These are phyloP conservation scores for Zaprionus ornatus DNA, from an alignment of 1,140 invertebrate genomes.

Conservation along the genomic window DNA sequence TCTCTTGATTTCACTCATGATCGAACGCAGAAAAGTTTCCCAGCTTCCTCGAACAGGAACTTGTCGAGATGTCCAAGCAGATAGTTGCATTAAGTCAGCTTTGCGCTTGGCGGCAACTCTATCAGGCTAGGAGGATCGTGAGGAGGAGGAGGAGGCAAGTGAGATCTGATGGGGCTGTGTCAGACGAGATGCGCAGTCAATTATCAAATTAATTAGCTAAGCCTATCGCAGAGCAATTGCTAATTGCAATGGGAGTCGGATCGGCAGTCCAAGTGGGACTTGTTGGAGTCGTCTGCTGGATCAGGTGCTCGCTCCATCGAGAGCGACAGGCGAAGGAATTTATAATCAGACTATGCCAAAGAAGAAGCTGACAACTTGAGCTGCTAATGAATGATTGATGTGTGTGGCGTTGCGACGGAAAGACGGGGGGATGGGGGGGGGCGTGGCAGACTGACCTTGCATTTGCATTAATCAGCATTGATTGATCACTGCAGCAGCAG, in stretches of 20 bases:
- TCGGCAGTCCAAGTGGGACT: constrained; percentile 16
- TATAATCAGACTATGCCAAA: constrained; percentile 56
- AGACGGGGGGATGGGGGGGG: not conserved
- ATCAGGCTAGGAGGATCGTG: not conserved
- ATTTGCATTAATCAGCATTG: constrained; percentile 82
- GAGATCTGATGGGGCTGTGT: constrained; percentile 37
- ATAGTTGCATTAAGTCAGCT: constrained; percentile 13
- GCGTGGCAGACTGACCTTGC: constrained; percentile 67
- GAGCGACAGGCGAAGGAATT: constrained; percentile 39
- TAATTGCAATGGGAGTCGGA: constrained; percentile 49
- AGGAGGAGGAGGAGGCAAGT: not conserved
- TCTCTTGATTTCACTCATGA: not conserved
- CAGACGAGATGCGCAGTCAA: constrained; percentile 52
- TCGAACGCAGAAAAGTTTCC: not conserved
- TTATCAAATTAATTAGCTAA: constrained; percentile 73
- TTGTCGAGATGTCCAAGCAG: constrained; percentile 11
- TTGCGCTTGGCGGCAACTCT: constrained; percentile 3
- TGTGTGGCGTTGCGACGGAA: constrained; percentile 46
- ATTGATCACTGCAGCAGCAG: constrained; percentile 68
- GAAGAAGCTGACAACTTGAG: constrained; percentile 75
- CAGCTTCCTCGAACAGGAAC: not conserved
- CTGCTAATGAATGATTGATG: constrained; percentile 82
- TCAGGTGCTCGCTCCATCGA: constrained; percentile 35
- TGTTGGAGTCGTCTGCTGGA: not conserved
- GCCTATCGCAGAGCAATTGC: constrained; percentile 55